Evolutionary conservation across 2,888 invertebrate species (phyloP).

Genomic region (Lacanobia wlatinum): DNA sequence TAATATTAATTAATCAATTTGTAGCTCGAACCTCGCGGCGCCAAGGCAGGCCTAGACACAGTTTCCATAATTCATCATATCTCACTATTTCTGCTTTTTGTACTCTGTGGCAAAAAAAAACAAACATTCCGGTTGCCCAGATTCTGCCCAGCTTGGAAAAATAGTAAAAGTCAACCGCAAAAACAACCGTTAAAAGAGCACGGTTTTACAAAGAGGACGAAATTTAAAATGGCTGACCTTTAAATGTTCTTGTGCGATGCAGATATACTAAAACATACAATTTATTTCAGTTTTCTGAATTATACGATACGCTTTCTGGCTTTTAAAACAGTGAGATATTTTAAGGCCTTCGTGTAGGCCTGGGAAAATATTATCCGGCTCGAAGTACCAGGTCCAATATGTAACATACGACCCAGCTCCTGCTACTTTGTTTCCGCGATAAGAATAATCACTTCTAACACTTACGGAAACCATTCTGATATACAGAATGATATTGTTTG

Average conservation of each 20-base stretch:
- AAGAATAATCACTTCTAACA: background rate
- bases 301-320: background rate
- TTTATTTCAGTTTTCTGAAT: constrained; percentile 26
- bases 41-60: constrained; percentile 23
- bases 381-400: constrained; percentile 33
- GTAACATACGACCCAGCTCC: background rate
- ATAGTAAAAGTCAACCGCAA: constrained; percentile 34
- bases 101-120: constrained; percentile 16
- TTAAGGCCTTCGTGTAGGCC: background rate
- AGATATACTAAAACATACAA: constrained; percentile 6
- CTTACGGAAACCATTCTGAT: constrained; percentile 8
- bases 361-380: constrained; percentile 1
- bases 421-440: constrained; percentile 13
- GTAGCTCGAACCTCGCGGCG: constrained; percentile 5
- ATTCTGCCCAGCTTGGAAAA: constrained; percentile 33
- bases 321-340: background rate
- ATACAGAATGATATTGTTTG: background rate
- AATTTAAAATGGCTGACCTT: constrained; percentile 58
- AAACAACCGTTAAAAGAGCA: constrained; percentile 48
- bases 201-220: constrained; percentile 37
- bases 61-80: constrained; percentile 34
- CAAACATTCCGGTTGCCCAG: constrained; percentile 32
- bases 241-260: constrained; percentile 25
- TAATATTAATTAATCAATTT: constrained; percentile 31
- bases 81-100: background rate